Conservation (phyloP, 2,113 vertebrate species). For the Rhinolophus ferrumequinum region DNA sequence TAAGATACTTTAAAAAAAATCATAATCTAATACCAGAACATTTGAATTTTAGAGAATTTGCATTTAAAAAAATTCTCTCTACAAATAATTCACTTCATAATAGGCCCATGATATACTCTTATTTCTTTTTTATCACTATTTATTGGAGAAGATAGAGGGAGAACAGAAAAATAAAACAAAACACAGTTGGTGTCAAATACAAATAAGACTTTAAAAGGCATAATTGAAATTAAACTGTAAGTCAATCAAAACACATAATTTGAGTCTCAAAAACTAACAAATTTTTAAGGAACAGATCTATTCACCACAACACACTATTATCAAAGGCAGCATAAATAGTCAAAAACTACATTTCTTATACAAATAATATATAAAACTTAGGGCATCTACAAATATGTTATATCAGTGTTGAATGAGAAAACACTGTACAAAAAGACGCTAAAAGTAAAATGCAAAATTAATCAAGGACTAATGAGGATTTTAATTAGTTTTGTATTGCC, state of each 20-base stretch:
- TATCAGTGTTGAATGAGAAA: neutral
- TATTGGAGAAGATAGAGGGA: neutral
- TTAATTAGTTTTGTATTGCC: neutral
- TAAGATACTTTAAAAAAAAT: neutral
- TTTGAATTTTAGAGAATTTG: slow-evolving; percentile 31
- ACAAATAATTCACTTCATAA: neutral
- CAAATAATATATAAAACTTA: neutral
- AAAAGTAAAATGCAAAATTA: neutral
- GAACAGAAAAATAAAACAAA: neutral
- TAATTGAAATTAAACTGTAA: slow-evolving; percentile 31
- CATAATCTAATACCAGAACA: slow-evolving; percentile 28
- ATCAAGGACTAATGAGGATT: neutral
- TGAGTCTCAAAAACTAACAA: slow-evolving; percentile 51
- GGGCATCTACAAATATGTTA: neutral
- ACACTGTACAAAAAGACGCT: neutral
- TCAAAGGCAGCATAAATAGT: neutral
- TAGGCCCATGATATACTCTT: neutral
- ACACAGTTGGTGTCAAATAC: neutral
- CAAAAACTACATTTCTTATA: neutral
- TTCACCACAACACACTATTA: neutral
- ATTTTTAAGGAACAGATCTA: slow-evolving; percentile 4
- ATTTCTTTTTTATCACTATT: slow-evolving; percentile 16
- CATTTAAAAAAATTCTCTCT: slow-evolving; percentile 8
- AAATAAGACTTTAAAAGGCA: neutral
- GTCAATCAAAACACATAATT: slow-evolving; percentile 39